phyloP scores from a whole-genome alignment of 1,140 invertebrate species.

The Watersipora subatra region DNA sequence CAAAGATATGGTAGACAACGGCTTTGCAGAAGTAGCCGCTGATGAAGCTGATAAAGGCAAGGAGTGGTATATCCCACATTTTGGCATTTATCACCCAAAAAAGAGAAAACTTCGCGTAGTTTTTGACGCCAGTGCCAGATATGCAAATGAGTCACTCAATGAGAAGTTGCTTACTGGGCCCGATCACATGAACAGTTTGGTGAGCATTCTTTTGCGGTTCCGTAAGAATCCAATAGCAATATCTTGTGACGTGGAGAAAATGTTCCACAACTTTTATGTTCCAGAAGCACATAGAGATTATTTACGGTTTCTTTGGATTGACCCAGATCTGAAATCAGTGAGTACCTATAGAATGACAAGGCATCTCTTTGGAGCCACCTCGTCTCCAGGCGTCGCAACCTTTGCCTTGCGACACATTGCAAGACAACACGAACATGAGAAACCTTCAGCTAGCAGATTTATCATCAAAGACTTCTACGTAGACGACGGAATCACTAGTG shows the following conservation, averaged over 20 bases:
- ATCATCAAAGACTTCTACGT: constrained; percentile 1
- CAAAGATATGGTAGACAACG: constrained; percentile 4
- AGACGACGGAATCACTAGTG: background rate
- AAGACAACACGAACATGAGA: background rate
- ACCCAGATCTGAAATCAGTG: background rate
- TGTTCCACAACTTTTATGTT: constrained; percentile 21
- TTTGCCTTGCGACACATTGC: constrained; percentile 2
- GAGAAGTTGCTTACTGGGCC: constrained; percentile 18
- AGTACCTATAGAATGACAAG: constrained; percentile 8
- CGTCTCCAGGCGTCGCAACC: constrained; percentile 5
- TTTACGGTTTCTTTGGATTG: constrained; percentile 15
- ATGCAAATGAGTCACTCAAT: constrained; percentile 16
- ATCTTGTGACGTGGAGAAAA: constrained; percentile 18
- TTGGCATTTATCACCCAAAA: constrained; percentile 16
- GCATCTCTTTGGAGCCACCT: constrained; percentile 10
- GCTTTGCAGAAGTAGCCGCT: constrained; percentile 9
- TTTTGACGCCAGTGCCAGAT: constrained; percentile 19
- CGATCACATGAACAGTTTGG: constrained; percentile 16
- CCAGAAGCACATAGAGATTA: constrained; percentile 8
- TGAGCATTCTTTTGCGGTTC: constrained; percentile 22
- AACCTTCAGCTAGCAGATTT: background rate
- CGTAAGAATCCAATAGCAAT: constrained; percentile 16
- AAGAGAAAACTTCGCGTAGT: constrained; percentile 23
- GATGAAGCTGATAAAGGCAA: background rate
- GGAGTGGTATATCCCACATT: constrained; percentile 20